Evolutionary conservation across 1,140 invertebrate genomes (phyloP), one percentile per base, ranked within the genome.

Genomic region (Drosophila watanabei): DNA sequence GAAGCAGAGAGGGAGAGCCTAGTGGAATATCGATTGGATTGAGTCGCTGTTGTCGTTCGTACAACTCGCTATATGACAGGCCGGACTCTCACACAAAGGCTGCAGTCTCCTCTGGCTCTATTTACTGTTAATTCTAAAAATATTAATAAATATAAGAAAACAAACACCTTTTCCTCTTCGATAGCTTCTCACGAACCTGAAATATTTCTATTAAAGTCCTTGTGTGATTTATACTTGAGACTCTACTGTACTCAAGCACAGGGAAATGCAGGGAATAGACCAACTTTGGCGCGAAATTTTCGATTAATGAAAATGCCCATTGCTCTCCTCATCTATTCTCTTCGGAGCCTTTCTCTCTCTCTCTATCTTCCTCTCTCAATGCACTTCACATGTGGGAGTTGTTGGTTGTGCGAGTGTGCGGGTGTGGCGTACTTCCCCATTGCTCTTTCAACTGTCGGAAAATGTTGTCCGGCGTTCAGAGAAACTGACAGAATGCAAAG

Each of bases 281-380:
- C n/a, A n/a, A n/a, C 48, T 87, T 87, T 87, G 86, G 86, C 86
- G 86, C 86, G 75, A 90, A 90, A 80, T 82, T 86, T 69, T 90
- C 76, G 82, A 82, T 90, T 90, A 86, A 90, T 90, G 80, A 90
- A 90, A 90, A 75, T 59, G 68, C 24, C 37, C 56, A 28, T 43
- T 41, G 35, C 52, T 37, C 10, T 64, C 33, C 7, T 24, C 16
- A 32, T 32, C 33, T 48, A 30, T 24, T 11, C 20, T 14, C 45
- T 46, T 62, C 39, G 45, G 20, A 2, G 11, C 5, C 13, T 14
- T n/a, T 24, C 16, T 20, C 33, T n/a, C n/a, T n/a, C n/a, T n/a
- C 24, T 32, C 24, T 28, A 10, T 52, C 16, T 65, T 20, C 37
- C 11, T 5, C 13, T 33, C 35, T 61, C 41, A 5, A 18, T 35